phyloP scores from a whole-genome alignment of 2,888 invertebrate genomes.

The Caenorhabditis sp. region DNA sequence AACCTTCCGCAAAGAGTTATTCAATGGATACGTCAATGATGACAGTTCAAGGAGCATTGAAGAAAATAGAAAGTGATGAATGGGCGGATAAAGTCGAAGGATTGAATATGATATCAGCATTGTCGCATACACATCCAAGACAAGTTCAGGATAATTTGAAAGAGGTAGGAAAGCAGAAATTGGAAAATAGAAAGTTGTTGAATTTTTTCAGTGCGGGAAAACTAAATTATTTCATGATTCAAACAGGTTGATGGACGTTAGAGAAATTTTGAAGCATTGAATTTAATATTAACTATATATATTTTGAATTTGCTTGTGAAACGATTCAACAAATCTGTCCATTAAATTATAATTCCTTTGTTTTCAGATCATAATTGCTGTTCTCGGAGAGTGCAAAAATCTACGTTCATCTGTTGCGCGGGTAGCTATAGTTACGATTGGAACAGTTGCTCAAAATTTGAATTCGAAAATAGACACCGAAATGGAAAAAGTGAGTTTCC shows the following conservation, averaged over 20 bases:
- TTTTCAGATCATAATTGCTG: constrained; percentile 46
- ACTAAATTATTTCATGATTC: no score
- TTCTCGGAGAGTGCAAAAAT: constrained; percentile 76
- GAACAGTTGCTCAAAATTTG: constrained; percentile 79
- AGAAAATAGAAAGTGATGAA: constrained; percentile 51
- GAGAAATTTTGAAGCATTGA: no score
- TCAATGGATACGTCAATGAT: constrained; percentile 35
- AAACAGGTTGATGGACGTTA: no score
- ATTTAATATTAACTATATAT: no score
- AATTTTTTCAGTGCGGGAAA: no score
- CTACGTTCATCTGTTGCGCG: constrained; percentile 91
- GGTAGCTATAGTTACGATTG: constrained; percentile 84
- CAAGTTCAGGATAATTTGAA: constrained; percentile 45
- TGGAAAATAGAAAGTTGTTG: no score
- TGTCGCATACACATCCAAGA: constrained; percentile 44
- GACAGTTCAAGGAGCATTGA: constrained; percentile 43
- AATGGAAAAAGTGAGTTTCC: constrained; percentile 55
- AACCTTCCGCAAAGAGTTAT: not conserved
- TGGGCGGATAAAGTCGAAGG: constrained; percentile 80
- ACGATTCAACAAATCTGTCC: not conserved
- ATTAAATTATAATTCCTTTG: not conserved
- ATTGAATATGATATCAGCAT: constrained; percentile 72
- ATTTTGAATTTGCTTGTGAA: not conserved
- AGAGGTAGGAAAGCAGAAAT: constrained; percentile 48
- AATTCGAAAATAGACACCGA: constrained; percentile 76